Percentiles rank a stretch among this genome's conserved stretches.
Conservation (phyloP, 2,888 invertebrate genomes). For the Prosapia bicincta region DNA sequence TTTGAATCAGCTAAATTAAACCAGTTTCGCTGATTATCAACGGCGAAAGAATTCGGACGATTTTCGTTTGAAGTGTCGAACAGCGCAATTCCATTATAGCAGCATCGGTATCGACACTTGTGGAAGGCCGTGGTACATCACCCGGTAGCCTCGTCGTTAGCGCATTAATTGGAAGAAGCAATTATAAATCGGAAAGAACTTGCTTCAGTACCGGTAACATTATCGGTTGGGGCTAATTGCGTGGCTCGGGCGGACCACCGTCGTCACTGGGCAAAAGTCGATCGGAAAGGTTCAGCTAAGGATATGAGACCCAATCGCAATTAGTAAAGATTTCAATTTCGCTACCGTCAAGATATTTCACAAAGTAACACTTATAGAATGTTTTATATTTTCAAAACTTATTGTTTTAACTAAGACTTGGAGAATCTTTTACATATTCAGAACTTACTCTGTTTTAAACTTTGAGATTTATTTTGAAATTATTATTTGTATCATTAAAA, state of each 20-base stretch:
- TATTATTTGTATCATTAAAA: no score
- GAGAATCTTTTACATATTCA: no score
- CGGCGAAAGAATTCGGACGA: background rate
- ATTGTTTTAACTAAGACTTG: no score
- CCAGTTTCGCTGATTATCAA: background rate
- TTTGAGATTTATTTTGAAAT: no score
- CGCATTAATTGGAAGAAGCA: background rate
- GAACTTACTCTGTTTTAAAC: no score
- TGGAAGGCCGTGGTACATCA: background rate
- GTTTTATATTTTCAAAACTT: no score
- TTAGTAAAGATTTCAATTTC: no score
- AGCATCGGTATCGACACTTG: background rate
- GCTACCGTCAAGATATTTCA: no score
- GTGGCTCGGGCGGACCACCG: background rate
- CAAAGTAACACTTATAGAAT: no score
- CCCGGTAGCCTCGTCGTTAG: background rate
- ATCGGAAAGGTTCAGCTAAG: no score
- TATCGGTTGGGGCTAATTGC: background rate
- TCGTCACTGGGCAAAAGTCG: background rate
- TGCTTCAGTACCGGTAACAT: background rate
- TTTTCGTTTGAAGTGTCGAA: background rate
- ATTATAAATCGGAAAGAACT: background rate
- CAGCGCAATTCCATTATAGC: background rate
- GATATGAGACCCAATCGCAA: no score
- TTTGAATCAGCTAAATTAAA: background rate